phyloP scores from a whole-genome alignment of 2,113 vertebrate species.

The Madoqua kirkii region DNA sequence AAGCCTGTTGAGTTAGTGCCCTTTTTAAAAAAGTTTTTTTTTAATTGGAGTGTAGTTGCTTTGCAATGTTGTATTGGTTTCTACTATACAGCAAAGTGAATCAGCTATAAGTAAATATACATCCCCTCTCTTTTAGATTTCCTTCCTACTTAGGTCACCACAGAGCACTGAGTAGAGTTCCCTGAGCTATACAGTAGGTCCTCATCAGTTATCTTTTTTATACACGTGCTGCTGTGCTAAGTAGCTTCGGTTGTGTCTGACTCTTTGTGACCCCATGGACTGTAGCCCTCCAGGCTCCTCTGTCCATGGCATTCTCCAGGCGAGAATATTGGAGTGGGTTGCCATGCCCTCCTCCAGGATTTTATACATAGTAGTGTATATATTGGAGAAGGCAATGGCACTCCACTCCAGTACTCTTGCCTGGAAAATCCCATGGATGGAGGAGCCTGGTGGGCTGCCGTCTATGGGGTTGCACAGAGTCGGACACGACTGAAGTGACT shows the following conservation, averaged over 20 bases:
- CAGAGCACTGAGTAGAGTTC: neutral
- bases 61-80: neutral
- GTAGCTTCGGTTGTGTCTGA: neutral
- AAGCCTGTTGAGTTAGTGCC: neutral
- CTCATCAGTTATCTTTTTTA: neutral
- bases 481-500: neutral
- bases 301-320: neutral
- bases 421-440: neutral
- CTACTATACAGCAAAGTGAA: neutral
- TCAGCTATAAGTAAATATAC: neutral
- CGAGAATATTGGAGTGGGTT: neutral
- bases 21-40: neutral
- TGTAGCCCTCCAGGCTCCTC: neutral
- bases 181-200: neutral
- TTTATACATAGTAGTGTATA: neutral
- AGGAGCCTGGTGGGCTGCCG: neutral
- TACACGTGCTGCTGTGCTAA: neutral
- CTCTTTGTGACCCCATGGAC: neutral
- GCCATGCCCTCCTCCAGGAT: neutral
- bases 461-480: neutral
- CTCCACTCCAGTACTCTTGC: neutral
- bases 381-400: neutral
- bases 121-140: neutral
- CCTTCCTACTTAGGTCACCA: neutral
- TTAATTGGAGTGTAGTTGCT: neutral